Evolutionary conservation across 2,888 invertebrate species (phyloP), one percentile per base, ranked within the genome.

Genomic region (Sthenelais limicola): DNA sequence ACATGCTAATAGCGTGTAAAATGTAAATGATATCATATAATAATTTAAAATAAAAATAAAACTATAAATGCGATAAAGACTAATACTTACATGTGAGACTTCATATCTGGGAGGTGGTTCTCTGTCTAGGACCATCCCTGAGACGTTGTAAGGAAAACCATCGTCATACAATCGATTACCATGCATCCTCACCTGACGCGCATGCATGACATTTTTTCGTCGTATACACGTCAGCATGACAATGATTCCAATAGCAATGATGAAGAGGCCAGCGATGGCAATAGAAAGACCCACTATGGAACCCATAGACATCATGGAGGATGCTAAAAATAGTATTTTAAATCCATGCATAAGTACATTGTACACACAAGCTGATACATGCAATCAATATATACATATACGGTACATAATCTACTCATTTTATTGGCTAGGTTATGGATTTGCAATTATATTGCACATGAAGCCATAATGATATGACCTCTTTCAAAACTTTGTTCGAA

Each of bases 21-120:
- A n/a, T n/a, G n/a, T n/a, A n/a, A n/a, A n/a, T n/a, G n/a, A n/a
- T n/a, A n/a, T n/a, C n/a, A n/a, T n/a, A n/a, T n/a, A n/a, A n/a
- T n/a, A n/a, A n/a, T n/a, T n/a, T n/a, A n/a, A n/a, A n/a, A n/a
- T n/a, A n/a, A n/a, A n/a, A n/a, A n/a, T n/a, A n/a, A n/a, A n/a
- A n/a, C n/a, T n/a, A n/a, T n/a, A n/a, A n/a, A n/a, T n/a, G n/a
- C n/a, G n/a, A n/a, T n/a, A n/a, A n/a, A n/a, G n/a, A n/a, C n/a
- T n/a, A n/a, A n/a, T 52, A 48, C 26, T 24, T 33, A 49, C 38
- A 15, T 70, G 70, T 3, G 70, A 70, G 24, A 38, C n/a, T n/a
- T n/a, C 9, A 26, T 70, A 70, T 54, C 70, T n/a, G 3, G 70
- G 70, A 38, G 70, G 70, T 2, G 70, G 70, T 43, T 70, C 70